Percentiles rank a stretch among this genome's conserved stretches.
phyloP scores from a whole-genome alignment of 64 coral and sea anemone genomes.

The Orbicella faveolata region DNA sequence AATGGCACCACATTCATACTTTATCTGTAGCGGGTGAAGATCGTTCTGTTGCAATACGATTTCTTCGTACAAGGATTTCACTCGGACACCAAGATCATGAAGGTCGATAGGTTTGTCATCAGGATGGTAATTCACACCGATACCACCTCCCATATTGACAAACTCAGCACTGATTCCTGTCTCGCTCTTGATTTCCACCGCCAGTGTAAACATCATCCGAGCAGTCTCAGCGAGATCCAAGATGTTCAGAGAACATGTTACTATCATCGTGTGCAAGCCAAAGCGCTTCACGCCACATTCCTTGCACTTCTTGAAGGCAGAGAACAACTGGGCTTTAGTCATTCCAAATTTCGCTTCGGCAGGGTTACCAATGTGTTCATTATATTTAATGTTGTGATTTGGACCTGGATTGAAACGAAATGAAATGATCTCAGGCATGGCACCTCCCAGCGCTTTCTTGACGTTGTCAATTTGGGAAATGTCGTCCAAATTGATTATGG shows the following conservation, averaged over 20 bases:
- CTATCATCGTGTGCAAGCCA: slow-evolving; percentile 1
- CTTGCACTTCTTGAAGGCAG: slow-evolving; percentile 13
- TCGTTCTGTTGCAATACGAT: not conserved
- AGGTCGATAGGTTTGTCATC: slow-evolving; percentile 9
- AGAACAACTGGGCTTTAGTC: not conserved
- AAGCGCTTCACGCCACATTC: slow-evolving; percentile 9
- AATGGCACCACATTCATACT: not conserved
- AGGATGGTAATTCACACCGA: slow-evolving; percentile 10
- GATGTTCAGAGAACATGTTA: not conserved
- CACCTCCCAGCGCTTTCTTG: slow-evolving; percentile 16
- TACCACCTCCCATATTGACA: slow-evolving; percentile 28
- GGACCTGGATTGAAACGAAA: slow-evolving; percentile 8
- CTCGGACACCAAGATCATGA: not conserved
- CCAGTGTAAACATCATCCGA: slow-evolving; percentile 7
- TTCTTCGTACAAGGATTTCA: slow-evolving; percentile 11
- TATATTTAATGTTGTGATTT: not conserved
- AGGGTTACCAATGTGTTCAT: not conserved
- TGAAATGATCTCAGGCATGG: not conserved
- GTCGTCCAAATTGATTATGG: slow-evolving; percentile 31
- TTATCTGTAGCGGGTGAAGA: slow-evolving; percentile 6
- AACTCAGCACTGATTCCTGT: slow-evolving; percentile 1
- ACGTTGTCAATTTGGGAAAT: slow-evolving; percentile 19
- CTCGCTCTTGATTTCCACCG: slow-evolving; percentile 14
- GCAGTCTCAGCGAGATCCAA: not conserved
- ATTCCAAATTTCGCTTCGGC: not conserved